Percentiles rank a stretch among this genome's conserved stretches.
Evolutionary conservation across 2,797 vertebrate genomes (phyloP).

Genomic region (Bufotes viridis): DNA sequence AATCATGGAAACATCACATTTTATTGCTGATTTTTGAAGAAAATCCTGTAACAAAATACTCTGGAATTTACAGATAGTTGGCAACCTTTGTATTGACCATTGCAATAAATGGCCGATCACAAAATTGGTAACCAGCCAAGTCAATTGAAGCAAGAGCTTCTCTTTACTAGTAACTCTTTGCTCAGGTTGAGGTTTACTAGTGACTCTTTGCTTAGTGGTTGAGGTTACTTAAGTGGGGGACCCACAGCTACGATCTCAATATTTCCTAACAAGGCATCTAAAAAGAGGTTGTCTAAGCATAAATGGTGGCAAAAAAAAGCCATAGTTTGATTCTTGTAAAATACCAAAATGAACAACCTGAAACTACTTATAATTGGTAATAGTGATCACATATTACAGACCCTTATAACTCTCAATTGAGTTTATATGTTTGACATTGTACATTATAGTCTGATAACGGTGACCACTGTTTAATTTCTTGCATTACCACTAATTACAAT

Average conservation of each 20-base stretch:
- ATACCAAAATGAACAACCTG: not conserved
- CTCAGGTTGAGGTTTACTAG: not conserved
- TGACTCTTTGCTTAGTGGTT: not conserved
- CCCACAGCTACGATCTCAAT: not conserved
- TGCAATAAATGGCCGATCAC: no score
- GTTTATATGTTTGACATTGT: not conserved
- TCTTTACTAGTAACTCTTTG: no score
- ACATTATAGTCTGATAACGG: not conserved
- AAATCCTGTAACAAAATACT: no score
- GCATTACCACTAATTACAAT: slow-evolving; percentile 67
- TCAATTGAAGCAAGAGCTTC: no score
- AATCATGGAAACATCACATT: no score
- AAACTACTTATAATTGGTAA: not conserved
- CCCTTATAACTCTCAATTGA: not conserved
- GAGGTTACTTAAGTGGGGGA: not conserved
- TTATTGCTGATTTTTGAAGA: no score
- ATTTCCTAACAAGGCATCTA: not conserved
- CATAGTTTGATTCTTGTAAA: not conserved
- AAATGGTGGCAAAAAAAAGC: not conserved
- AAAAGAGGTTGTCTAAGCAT: not conserved
- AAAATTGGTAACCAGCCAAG: no score
- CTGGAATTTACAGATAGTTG: no score
- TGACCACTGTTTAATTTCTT: not conserved
- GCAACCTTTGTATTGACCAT: no score
- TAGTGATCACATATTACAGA: not conserved